Base-by-base conservation (phyloP, 53 echinoderm and acorn worm species). In the Patiria pectinifera region DNA sequence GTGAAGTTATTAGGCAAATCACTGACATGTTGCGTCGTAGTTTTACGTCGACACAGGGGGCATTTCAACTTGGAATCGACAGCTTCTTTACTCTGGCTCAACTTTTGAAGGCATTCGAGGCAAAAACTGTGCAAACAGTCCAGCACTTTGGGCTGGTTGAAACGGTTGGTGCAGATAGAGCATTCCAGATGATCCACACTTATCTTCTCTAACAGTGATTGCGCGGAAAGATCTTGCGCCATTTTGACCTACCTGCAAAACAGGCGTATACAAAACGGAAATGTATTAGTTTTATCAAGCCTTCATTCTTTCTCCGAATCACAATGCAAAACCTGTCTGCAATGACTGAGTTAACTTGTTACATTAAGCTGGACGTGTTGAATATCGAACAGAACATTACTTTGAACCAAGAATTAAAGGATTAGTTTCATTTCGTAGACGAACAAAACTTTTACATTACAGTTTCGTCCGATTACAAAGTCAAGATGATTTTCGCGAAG, bases 61-160 rank as follows among this genome's bases (percentile, higher is more conserved):
- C 87, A 87, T 21, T n/a, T 74, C 24, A 74, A 21, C 74, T 23
- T 23, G 7, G 76, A 45, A 44, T 19, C 43, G 74, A 23, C 35
- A 5, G 53, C 11, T 14, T 53, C 87, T 75, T 58, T 53, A 11
- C 16, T 19, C 4, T 76, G 59, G 12, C 11, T 79, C 21, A 85
- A 46, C 85, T 71, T 10, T 16, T 76, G 75, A 53, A 87, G 11
- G 76, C 87, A 87, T 16, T 48, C 23, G 3, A 48, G 19, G 44
- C 87, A 87, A 26, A 82, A 82, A 82, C 58, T 82, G 24, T 82
- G 82, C n/a, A 82, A 59, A 59, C 82, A 82, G 82, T 82, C 75
- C 8, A 87, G 76, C 15, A 76, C 71, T 76, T 49, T 74, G 11
- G 87, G 87, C 2, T 87, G 25, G n/a, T 58, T 48, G 59, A 87